Evolutionary conservation across 2,888 invertebrate species (phyloP).

Genomic region (Nomada ferruginata): DNA sequence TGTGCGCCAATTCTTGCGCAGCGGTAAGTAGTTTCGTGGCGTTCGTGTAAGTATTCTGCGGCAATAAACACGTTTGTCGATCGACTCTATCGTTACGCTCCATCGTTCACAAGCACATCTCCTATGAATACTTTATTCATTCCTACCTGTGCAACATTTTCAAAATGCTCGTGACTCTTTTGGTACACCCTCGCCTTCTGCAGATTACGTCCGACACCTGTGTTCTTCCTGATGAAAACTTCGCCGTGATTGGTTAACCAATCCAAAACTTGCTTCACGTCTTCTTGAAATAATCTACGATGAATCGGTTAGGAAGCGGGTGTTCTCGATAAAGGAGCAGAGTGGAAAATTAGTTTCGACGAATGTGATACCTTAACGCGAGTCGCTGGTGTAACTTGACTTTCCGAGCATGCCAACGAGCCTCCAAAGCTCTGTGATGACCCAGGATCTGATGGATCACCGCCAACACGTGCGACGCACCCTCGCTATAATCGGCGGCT

Average conservation of each 20-base stretch:
- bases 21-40: conserved; percentile 98
- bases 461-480: conserved; percentile 97
- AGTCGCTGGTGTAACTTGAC: conserved; percentile 97
- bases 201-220: conserved; percentile 97
- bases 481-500: conserved; percentile 97
- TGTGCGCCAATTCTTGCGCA: conserved; percentile 97
- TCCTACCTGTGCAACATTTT: conserved; percentile 97
- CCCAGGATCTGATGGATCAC: conserved; percentile 98
- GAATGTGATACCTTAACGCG: conserved; percentile 87
- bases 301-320: background rate
- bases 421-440: conserved; percentile 96
- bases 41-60: conserved; percentile 98
- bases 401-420: conserved; percentile 97
- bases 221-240: conserved; percentile 97
- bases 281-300: conserved; percentile 95
- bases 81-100: background rate
- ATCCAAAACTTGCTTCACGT: conserved; percentile 98
- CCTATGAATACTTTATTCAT: background rate
- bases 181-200: conserved; percentile 98
- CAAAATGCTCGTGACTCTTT: conserved; percentile 99
- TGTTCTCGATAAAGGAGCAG: background rate
- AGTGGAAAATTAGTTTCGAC: background rate
- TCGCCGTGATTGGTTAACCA: conserved; percentile 99
- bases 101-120: background rate
- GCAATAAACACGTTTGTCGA: conserved; percentile 59